A percentile compares a stretch with the other conserved stretches of the same genome.
phyloP scores from a whole-genome alignment of 1,140 invertebrate species.

The Macrobrachium rosenbergii region DNA sequence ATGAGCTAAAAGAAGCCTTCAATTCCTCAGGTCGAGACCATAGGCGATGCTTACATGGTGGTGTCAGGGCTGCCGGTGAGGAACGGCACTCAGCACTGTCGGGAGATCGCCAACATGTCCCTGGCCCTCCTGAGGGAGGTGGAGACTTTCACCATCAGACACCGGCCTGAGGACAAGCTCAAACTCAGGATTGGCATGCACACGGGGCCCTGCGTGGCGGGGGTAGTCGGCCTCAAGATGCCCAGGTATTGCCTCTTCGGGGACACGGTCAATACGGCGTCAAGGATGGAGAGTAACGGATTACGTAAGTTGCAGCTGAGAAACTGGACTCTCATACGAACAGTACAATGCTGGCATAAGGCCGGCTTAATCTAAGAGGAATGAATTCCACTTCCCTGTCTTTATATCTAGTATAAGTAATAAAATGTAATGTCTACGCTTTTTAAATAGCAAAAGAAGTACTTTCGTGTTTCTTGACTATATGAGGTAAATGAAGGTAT shows the following conservation, averaged over 20 bases:
- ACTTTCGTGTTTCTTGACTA: too few species aligned
- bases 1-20: not conserved
- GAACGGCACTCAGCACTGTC: conserved; percentile 75
- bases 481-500: too few species aligned
- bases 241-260: conserved; percentile 92
- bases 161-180: conserved; percentile 88
- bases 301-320: conserved; percentile 73
- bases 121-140: conserved; percentile 88
- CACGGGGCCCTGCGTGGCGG: conserved; percentile 93
- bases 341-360: too few species aligned
- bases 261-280: conserved; percentile 95
- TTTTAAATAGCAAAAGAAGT: too few species aligned
- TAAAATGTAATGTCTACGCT: not conserved
- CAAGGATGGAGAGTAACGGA: conserved; percentile 95
- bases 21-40: conserved; percentile 88
- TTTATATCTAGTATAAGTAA: not conserved
- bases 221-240: conserved; percentile 95
- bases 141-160: conserved; percentile 89
- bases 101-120: conserved; percentile 84
- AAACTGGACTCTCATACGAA: too few species aligned
- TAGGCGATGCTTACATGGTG: conserved; percentile 96
- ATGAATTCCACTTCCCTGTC: not conserved
- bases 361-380: not conserved
- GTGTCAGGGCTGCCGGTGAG: conserved; percentile 76
- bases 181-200: conserved; percentile 96